Evolutionary conservation across 2,888 invertebrate species (phyloP).

Genomic region (Hartigia nigra): DNA sequence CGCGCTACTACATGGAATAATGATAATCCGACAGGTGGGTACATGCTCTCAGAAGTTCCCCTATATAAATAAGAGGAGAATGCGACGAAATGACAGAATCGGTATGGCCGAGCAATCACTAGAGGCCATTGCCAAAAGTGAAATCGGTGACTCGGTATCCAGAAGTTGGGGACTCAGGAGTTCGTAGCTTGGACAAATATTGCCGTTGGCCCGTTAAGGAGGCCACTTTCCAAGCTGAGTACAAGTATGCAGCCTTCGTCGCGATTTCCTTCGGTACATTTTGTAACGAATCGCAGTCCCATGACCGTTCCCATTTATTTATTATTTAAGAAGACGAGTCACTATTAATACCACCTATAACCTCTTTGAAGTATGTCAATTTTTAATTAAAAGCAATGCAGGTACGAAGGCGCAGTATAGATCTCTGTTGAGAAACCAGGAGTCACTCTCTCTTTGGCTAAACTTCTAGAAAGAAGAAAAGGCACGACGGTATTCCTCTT

Average conservation of each 20-base stretch:
- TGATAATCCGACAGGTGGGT: neutral
- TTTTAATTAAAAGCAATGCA: neutral
- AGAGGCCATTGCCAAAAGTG: constrained; percentile 66
- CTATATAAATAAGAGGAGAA: neutral
- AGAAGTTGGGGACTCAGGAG: neutral
- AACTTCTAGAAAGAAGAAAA: neutral
- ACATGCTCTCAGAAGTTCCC: neutral
- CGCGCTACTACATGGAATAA: neutral
- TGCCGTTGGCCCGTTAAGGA: constrained; percentile 45
- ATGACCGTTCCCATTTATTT: neutral
- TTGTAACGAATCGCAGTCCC: neutral
- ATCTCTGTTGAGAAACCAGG: neutral
- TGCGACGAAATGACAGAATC: constrained; percentile 7
- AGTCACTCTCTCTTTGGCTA: neutral
- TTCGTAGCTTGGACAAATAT: constrained; percentile 41
- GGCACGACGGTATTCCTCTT: neutral
- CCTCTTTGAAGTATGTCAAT: neutral
- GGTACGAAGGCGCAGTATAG: neutral
- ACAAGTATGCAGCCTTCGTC: constrained; percentile 3
- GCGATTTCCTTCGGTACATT: constrained; percentile 5
- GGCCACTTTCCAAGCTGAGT: constrained; percentile 49
- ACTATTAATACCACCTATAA: neutral
- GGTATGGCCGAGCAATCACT: constrained; percentile 26
- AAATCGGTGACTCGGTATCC: constrained; percentile 48
- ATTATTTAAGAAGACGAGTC: neutral